These are phyloP conservation scores for Lordiphosa andalusiaca DNA, from an alignment of 2,888 invertebrate species.

Conservation along the genomic window DNA sequence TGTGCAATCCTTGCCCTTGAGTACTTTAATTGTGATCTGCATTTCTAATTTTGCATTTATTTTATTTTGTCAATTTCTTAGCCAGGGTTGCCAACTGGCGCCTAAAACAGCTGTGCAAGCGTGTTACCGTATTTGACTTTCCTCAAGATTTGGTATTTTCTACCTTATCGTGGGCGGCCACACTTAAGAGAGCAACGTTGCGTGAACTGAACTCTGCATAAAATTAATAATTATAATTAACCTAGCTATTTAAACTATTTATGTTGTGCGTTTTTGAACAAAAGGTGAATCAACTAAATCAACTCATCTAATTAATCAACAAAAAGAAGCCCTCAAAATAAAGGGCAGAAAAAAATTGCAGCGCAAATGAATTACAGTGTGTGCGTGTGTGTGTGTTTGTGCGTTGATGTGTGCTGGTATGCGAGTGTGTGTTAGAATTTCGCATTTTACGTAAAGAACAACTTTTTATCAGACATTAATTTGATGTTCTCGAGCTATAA, in stretches of 20 bases:
- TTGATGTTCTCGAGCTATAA: slow-evolving; percentile 79
- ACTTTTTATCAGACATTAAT: slow-evolving; percentile 46
- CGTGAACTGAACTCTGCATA: slow-evolving; percentile 70
- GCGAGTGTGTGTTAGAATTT: slow-evolving; percentile 61
- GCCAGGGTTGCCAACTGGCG: slow-evolving; percentile 32
- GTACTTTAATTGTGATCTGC: slow-evolving; percentile 87
- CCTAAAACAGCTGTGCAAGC: neutral
- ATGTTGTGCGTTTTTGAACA: slow-evolving; percentile 46
- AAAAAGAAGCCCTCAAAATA: slow-evolving; percentile 21
- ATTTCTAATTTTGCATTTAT: slow-evolving; percentile 78
- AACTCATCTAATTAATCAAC: slow-evolving; percentile 27
- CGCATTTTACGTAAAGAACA: slow-evolving; percentile 66
- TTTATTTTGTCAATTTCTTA: slow-evolving; percentile 16
- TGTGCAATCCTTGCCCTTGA: slow-evolving; percentile 86
- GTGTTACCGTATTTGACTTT: neutral
- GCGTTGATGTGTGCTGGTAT: slow-evolving; percentile 46
- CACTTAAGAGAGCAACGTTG: slow-evolving; percentile 58
- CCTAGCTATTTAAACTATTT: slow-evolving; percentile 47
- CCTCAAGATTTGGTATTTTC: neutral
- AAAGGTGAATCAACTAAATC: slow-evolving; percentile 52
- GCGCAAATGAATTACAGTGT: slow-evolving; percentile 53
- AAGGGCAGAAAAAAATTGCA: slow-evolving; percentile 41
- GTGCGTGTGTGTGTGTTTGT: slow-evolving; percentile 45
- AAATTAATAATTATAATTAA: slow-evolving; percentile 56
- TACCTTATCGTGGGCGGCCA: neutral